Base-by-base conservation (phyloP, 2,888 invertebrate species). In the Meghimatium bilineatum region DNA sequence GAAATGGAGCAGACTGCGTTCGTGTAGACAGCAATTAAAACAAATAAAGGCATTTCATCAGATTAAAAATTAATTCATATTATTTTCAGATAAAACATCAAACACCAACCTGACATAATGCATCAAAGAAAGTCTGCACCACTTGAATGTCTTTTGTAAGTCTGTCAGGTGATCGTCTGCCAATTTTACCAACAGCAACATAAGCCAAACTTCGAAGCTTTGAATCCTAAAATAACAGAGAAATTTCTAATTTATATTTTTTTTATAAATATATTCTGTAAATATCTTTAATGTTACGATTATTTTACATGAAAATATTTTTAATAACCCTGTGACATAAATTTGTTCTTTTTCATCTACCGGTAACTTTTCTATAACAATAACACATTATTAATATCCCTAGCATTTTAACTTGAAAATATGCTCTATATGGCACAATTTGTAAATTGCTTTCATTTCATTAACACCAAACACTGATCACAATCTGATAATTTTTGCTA, bases 111-210 rank as follows among this genome's bases (percentile, higher is more conserved):
- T 92, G 89, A 74, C 90, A 90, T 83, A 94, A 89, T 49, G 94
- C 93, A 87, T 94, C 92, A 90, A 94, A 94, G 88, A 94, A 93
- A 38, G 91, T 91, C 88, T 94, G 93, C 32, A 96, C 92, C 14
- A 96, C 91, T 44, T 94, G 94, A 26, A 96, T 94, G 92, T 96
- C 96, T 90, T 96, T 95, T 89, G 95, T 95, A 3, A 96, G 95
- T n/a, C 96, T 94, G 76, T 94, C 90, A 0, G 95, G 95, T 63
- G 94, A 90, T 85, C 94, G 93, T 49, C 92, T 88, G 2, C 94
- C 95, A 32, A 96, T 93, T 93, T 95, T 95, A 90, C 97, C 97
- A 88, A 97, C 95, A 83, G 96, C 96, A 87, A 96, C 95, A 91
- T 96, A 97, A 0, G 96, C 96, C 93, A 96, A 95, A 74, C 85